Evolutionary conservation across 2,797 vertebrate genomes (phyloP), one percentile per base, ranked within the genome.

Genomic region (Pseudopleuronectes americanus): DNA sequence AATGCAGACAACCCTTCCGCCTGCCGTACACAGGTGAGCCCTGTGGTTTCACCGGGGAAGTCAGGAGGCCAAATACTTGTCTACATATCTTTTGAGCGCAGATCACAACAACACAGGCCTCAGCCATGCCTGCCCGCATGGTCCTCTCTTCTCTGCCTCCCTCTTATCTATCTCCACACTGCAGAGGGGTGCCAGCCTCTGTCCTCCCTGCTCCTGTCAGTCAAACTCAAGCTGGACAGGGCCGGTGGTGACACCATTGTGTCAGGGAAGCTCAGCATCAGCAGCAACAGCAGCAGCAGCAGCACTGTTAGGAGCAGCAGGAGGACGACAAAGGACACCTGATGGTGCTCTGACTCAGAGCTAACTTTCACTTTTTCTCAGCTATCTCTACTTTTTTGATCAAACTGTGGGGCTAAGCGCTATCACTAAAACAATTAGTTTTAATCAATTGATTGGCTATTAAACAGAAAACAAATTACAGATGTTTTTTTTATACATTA

Each of bases 191-290:
- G 38, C 10, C 3, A 47, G 68, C 62, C 41, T 66, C 43, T 64
- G 57, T 67, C 45, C 71, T 60, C 17, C 4, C 58, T 67, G 63
- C 65, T 64, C 52, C 73, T 23, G 49, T 81, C 79, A 70, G 58
- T 84, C 83, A 71, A 52, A 64, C 4, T 24, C 8, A 12, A 14
- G 60, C 6, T 6, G 78, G 84, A 82, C 14, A 75, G 74, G 65
- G 74, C 64, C 24, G 4, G 54, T 3, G 8, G 74, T 85, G 87
- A 79, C 91, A 89, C 87, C 85, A 89, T 89, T 92, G 82, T 90
- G 89, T 91, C 86, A 88, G 60, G 69, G 59, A 1, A 8, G 74
- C 67, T 89, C 82, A 86, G 62, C 45, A 60, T 86, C 85, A 86
- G 68, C 31, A 31, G 31, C 31, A 6, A 33, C 53, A 28, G 6